Base-by-base conservation (phyloP, 2,113 vertebrate species). In the Ceuthmochares aereus region DNA sequence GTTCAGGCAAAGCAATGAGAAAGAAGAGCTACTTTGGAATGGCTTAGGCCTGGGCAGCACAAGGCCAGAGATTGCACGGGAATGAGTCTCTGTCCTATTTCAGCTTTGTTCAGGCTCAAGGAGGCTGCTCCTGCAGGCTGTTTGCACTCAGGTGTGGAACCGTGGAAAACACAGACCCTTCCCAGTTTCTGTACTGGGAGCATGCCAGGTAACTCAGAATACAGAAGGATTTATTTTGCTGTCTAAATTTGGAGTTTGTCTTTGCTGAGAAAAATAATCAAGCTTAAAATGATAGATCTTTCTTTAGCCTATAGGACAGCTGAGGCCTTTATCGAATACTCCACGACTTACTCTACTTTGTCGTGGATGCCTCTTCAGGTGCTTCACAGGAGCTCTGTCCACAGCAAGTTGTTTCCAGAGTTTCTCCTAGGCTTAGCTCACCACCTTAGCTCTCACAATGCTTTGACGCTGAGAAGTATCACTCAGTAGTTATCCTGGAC, bases 91-190 rank as follows among this genome's bases (percentile, higher is more conserved):
- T 55, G 34, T 34, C 59, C 45, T 91, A 7, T 37, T 68, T 56
- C 79, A 79, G 21, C 9, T 17, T 6, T 3, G 0, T 10, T 63
- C 1, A 3, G 59, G n/a, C 14, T 32, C 3, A 1, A 82, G 43
- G 34, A 74, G 69, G 55, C 34, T 84, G n/a, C 25, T 84, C 15
- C 40, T 37, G 45, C 9, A 29, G 32, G 30, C 10, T 36, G 8
- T 62, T 81, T 74, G 42, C 30, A 63, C 7, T 62, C n/a, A 80
- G 19, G 8, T 34, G 32, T 37, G 43, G 26, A 91, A 18, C 34
- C 1, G 1, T 49, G 55, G 40, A 30, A 80, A 64, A 37, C 22
- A 34, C 3, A 47, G 42, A 3, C 14, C 25, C 66, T 64, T 80
- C 45, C 76, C 51, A 74, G 25, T 25, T 86, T 90, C 73, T 70